Percentiles rank a stretch among this genome's conserved stretches.
These are phyloP conservation scores for Enteromius viviparus DNA, from an alignment of 2,797 vertebrate species.

Conservation along the genomic window DNA sequence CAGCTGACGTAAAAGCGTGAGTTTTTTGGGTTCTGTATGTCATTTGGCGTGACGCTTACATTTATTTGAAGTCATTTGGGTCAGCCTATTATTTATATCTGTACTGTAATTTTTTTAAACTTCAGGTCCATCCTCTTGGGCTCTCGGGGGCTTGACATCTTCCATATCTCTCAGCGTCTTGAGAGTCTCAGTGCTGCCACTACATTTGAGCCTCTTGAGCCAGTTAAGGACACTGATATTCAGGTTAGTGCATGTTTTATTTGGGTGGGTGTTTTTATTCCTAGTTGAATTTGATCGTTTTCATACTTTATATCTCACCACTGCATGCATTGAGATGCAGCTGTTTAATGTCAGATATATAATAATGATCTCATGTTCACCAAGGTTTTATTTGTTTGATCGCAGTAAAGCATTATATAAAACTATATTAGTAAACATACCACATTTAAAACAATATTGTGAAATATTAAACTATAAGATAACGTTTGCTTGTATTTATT, in stretches of 20 bases:
- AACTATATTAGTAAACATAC: neutral
- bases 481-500: neutral
- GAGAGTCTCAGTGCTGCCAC: conserved; percentile 96
- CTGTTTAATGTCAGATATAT: neutral
- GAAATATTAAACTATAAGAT: neutral
- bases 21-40: conserved; percentile 56
- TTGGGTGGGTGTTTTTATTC: neutral
- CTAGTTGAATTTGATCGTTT: neutral
- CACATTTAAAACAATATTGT: neutral
- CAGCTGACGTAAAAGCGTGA: conserved; percentile 97
- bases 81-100: neutral
- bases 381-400: neutral
- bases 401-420: neutral
- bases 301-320: neutral
- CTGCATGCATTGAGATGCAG: neutral
- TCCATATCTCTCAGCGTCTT: conserved; percentile 94
- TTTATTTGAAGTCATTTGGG: conserved; percentile 4
- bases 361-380: neutral
- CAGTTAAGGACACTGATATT: conserved; percentile 97
- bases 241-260: conserved; percentile 79
- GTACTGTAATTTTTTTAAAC: neutral
- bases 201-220: conserved; percentile 96
- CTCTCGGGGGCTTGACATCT: conserved; percentile 93
- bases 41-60: neutral
- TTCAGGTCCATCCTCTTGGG: conserved; percentile 93